A percentile compares a stretch with the other conserved stretches of the same genome.
phyloP scores from a whole-genome alignment of 2,113 vertebrate species.

The Ammospiza nelsoni region DNA sequence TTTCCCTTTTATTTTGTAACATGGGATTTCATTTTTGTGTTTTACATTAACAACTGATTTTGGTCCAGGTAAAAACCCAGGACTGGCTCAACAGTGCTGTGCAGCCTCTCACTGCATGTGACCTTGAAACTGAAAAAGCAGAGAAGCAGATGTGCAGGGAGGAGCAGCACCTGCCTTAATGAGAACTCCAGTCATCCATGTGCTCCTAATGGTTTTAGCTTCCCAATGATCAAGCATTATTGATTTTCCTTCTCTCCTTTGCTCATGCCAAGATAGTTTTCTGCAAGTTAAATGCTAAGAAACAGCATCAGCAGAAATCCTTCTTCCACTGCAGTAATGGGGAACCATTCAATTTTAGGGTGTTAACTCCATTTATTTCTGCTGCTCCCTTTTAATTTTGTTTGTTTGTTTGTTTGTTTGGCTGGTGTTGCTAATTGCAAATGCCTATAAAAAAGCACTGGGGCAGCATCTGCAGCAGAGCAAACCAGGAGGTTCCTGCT shows the following conservation, averaged over 20 bases:
- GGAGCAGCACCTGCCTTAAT: constrained; percentile 40
- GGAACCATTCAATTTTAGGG: background rate
- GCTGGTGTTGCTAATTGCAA: background rate
- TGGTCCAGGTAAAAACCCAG: background rate
- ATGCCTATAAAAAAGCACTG: background rate
- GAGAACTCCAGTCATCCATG: constrained; percentile 51
- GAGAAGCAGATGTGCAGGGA: constrained; percentile 63
- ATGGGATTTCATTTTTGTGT: background rate
- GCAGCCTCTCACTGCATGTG: background rate
- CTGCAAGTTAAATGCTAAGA: background rate
- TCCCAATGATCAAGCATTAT: constrained; percentile 38
- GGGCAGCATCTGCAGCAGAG: background rate
- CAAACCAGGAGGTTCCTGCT: background rate
- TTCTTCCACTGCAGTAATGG: background rate
- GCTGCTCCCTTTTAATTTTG: background rate
- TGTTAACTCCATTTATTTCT: background rate
- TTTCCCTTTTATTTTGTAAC: fast-evolving
- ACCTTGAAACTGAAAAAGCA: background rate
- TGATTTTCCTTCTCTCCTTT: constrained; percentile 44
- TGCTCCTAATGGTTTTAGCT: constrained; percentile 56
- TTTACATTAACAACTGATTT: constrained; percentile 46
- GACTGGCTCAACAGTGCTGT: background rate
- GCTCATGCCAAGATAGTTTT: background rate
- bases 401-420: background rate
- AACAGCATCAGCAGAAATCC: background rate